Percentiles rank a stretch among this genome's conserved stretches.
Evolutionary conservation across 1,140 invertebrate genomes (phyloP).

Genomic region (Apolygus lucorum): DNA sequence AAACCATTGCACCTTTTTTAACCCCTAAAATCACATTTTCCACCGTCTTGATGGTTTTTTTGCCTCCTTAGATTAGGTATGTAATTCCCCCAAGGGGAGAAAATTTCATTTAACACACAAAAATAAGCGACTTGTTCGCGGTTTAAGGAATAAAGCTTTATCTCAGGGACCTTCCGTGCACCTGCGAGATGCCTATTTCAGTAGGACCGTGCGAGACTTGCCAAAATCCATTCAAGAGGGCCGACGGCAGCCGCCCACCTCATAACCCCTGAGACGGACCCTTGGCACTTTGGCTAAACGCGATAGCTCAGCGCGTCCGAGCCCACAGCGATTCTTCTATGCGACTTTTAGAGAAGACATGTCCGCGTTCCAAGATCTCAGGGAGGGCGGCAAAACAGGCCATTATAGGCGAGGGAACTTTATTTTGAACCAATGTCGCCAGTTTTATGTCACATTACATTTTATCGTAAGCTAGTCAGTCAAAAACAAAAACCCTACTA

Average conservation of each 20-base stretch:
- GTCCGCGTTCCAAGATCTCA: background rate
- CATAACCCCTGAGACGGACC: background rate
- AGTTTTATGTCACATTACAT: background rate
- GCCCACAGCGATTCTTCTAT: background rate
- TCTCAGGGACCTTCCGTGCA: background rate
- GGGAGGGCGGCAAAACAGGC: background rate
- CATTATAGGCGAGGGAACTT: background rate
- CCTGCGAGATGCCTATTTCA: background rate
- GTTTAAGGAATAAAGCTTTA: no score
- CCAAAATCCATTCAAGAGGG: conserved; percentile 1
- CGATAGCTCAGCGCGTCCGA: background rate
- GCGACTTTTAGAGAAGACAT: background rate
- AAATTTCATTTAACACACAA: no score
- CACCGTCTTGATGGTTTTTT: background rate
- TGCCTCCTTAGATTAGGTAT: background rate
- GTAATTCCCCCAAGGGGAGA: background rate
- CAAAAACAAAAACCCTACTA: no score
- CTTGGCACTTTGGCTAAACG: background rate
- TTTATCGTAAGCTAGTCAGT: background rate
- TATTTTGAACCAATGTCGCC: background rate
- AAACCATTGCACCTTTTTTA: background rate
- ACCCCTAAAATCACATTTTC: background rate
- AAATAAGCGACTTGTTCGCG: no score
- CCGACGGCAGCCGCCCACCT: background rate
- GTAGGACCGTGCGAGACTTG: background rate